Conservation (phyloP, 2,888 invertebrate species). For the Drosophila acutilabella region DNA sequence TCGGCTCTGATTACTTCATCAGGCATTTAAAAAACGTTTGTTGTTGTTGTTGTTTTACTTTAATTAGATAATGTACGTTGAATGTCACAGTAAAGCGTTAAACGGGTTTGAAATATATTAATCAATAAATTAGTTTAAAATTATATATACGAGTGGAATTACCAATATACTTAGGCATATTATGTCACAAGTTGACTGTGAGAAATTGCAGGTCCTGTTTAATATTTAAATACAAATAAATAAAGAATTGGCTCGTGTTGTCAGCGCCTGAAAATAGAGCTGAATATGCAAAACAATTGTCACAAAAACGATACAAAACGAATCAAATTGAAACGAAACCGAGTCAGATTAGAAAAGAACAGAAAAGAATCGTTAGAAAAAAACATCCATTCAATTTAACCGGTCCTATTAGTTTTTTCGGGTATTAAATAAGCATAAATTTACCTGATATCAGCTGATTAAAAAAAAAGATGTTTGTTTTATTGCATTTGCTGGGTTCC, state of each 20-base stretch:
- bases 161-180: constrained; percentile 9
- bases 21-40: constrained; percentile 18
- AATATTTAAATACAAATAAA: constrained; percentile 11
- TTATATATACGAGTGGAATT: constrained; percentile 24
- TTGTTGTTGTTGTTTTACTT: constrained; percentile 31
- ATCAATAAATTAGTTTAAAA: constrained; percentile 32
- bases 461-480: constrained; percentile 32
- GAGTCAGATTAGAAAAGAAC: constrained; percentile 9
- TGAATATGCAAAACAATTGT: constrained; percentile 11
- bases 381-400: constrained; percentile 47
- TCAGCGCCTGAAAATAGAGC: constrained; percentile 29
- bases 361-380: constrained; percentile 9
- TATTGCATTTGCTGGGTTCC: constrained; percentile 12
- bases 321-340: constrained; percentile 25
- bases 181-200: constrained; percentile 11
- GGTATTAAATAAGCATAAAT: constrained; percentile 68
- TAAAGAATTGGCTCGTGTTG: background rate
- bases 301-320: constrained; percentile 4
- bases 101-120: constrained; percentile 58
- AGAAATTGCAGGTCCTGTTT: constrained; percentile 6
- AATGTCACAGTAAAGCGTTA: constrained; percentile 45
- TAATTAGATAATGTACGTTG: constrained; percentile 40
- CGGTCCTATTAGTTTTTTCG: constrained; percentile 72
- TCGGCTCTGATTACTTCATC: constrained; percentile 69
- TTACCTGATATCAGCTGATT: constrained; percentile 32